A percentile compares a stretch with the other conserved stretches of the same genome.
Evolutionary conservation across 2,888 invertebrate genomes (phyloP).

Genomic region (Antheraea assamensis): DNA sequence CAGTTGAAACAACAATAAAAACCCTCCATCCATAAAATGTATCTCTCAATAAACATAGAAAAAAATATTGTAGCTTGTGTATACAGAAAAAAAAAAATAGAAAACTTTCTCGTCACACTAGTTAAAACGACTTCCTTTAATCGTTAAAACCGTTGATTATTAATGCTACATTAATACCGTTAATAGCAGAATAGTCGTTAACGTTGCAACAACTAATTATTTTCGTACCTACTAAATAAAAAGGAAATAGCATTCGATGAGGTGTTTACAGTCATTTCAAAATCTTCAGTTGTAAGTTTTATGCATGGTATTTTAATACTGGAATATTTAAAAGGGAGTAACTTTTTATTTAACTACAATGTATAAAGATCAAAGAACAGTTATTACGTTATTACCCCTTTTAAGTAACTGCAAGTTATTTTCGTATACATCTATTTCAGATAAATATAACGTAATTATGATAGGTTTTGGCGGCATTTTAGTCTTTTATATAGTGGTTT

Average conservation of each 20-base stretch:
- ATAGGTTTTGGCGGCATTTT: not conserved
- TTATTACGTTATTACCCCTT: not conserved
- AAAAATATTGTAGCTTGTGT: slow-evolving; percentile 35
- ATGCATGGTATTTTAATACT: slow-evolving; percentile 14
- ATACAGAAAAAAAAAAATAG: slow-evolving; percentile 26
- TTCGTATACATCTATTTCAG: not conserved
- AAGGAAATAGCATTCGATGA: slow-evolving; percentile 43
- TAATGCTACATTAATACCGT: slow-evolving; percentile 52
- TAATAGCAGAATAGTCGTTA: slow-evolving; percentile 60
- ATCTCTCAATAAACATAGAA: slow-evolving; percentile 29
- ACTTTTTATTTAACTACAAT: slow-evolving; percentile 10
- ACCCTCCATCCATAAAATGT: slow-evolving; percentile 23
- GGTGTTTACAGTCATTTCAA: slow-evolving; percentile 45
- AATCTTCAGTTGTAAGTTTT: slow-evolving; percentile 34
- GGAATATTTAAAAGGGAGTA: slow-evolving; percentile 12
- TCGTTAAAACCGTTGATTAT: slow-evolving; percentile 54
- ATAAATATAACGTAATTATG: not conserved
- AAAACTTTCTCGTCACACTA: slow-evolving; percentile 41
- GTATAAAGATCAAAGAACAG: slow-evolving; percentile 8
- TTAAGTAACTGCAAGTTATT: not conserved
- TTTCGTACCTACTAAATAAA: slow-evolving; percentile 48
- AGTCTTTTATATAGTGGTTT: not conserved
- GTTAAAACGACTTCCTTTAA: slow-evolving; percentile 60
- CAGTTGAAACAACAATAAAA: slow-evolving; percentile 1
- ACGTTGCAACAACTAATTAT: slow-evolving; percentile 56